Evolutionary conservation across 2,113 vertebrate species (phyloP), one percentile per base, ranked within the genome.

Genomic region (Onychostoma macrolepis): DNA sequence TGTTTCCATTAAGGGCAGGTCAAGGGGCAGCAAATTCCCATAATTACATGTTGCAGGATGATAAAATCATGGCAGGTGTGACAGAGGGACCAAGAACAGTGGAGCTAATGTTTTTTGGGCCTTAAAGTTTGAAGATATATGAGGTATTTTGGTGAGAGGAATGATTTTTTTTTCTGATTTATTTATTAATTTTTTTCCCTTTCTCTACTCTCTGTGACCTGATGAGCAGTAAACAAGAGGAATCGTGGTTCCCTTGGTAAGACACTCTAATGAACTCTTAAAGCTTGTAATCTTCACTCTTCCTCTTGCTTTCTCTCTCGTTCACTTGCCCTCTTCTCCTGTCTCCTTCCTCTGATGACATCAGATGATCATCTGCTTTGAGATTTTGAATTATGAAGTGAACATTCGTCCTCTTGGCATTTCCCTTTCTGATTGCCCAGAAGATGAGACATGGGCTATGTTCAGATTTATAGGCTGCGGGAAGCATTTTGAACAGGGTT

Each of bases 151-250:
- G 15, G 41, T 33, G 30, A 71, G 12, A 80, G 11, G 33, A 63
- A 61, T 80, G 24, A 26, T 63, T 83, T 74, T 72, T 74, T 72
- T n/a, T 36, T 41, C 21, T 80, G 50, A 80, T 41, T 58, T 74
- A 0, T 58, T 74, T 58, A 41, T 84, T 56, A n/a, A n/a, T 26
- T 83, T 3, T 83, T 0, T 50, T 5, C 4, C 5, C 61, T 82
- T 26, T 15, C 28, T 71, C 10, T 50, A 28, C 65, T 71, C 45
- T 71, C 63, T 48, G 65, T 71, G 63, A 71, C 65, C 81, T 9
- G 81, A 71, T 71, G 81, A 72, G 83, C 85, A 86, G 77, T 80
- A 58, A 80, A 72, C 77, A 86, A 86, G 85, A 86, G 33, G 85
- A 86, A 80, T 28, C 76, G 85, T 80, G 85, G 63, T 69, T 74